phyloP scores from a whole-genome alignment of 2,113 vertebrate species.

The Chinchilla lanigera region DNA sequence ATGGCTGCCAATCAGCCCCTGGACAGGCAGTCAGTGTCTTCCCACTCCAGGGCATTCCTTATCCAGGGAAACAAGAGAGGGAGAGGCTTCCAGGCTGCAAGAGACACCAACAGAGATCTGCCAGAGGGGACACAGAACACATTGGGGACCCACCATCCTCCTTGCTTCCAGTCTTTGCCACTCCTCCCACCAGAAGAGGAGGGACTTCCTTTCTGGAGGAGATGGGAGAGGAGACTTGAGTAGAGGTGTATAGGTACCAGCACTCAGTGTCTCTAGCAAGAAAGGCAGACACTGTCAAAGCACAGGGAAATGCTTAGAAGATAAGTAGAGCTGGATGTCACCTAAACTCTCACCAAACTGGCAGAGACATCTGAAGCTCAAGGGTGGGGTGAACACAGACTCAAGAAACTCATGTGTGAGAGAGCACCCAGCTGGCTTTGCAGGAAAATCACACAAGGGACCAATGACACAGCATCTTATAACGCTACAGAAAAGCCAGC shows the following conservation, averaged over 20 bases:
- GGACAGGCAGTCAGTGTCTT: neutral
- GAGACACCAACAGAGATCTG: neutral
- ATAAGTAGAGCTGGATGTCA: neutral
- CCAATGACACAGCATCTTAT: neutral
- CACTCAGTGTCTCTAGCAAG: neutral
- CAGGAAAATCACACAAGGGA: neutral
- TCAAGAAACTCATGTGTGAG: neutral
- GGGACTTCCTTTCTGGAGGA: neutral
- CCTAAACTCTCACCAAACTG: neutral
- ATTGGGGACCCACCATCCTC: neutral
- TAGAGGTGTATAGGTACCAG: rapidly evolving
- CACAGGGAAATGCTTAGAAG: neutral
- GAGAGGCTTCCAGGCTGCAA: neutral
- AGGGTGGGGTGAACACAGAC: too few relatives aligned
- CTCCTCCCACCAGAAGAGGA: rapidly evolving
- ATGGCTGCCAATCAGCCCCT: neutral
- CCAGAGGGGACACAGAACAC: neutral
- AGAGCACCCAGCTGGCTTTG: rapidly evolving
- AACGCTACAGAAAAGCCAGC: neutral
- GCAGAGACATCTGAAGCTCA: neutral
- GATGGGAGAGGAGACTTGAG: neutral
- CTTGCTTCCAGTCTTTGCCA: neutral
- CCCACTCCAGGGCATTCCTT: neutral
- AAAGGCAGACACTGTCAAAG: neutral
- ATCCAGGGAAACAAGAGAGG: neutral